Base-by-base conservation (phyloP, 2,797 vertebrate genomes). In the Scolopax rusticola region DNA sequence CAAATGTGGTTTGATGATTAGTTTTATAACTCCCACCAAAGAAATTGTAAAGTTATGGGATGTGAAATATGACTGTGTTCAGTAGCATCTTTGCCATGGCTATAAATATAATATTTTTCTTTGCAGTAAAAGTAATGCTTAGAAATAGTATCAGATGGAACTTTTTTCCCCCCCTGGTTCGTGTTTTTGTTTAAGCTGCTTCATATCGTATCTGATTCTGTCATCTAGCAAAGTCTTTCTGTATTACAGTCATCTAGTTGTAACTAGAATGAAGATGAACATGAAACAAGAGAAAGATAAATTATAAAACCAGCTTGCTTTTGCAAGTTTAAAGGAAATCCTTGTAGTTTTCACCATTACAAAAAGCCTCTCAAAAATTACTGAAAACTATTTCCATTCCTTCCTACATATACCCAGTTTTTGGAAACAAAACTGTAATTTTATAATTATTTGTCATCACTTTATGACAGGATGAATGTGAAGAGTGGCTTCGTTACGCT, bases 401-500 rank as follows among this genome's bases (percentile, higher is more conserved):
- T 79, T 70, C 38, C 27, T 47, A 48, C 23, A 3, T 48, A n/a
- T 27, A 28, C 24, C 8, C 56, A 12, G 2, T 13, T 83, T 94
- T 84, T 32, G 9, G 15, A 84, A 63, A 73, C 25, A 9, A 68
- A n/a, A 51, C 23, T 70, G 15, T 75, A 63, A 32, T 53, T 75
- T 90, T 84, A 3, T 63, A 76, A 87, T 80, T 87, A 38, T 89
- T 96, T 59, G 18, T 84, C 33, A 38, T 57, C 68, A 41, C 53
- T 93, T 95, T 97, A 59, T 94, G 54, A 30, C 91, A 98, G 99
- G 99, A 99, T 95, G 99, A 99, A 90, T 99, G 99, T 97, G 99
- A 99, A 97, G 99, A 99, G 87, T 98, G 99, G 87, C 98, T 99
- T 81, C 98, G 91, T 84, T 99, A 98, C 41, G 98, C 99, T 95